Percentiles rank a stretch among this genome's conserved stretches.
Evolutionary conservation across 2,888 invertebrate genomes (phyloP).

Genomic region (Epinotia ramella): DNA sequence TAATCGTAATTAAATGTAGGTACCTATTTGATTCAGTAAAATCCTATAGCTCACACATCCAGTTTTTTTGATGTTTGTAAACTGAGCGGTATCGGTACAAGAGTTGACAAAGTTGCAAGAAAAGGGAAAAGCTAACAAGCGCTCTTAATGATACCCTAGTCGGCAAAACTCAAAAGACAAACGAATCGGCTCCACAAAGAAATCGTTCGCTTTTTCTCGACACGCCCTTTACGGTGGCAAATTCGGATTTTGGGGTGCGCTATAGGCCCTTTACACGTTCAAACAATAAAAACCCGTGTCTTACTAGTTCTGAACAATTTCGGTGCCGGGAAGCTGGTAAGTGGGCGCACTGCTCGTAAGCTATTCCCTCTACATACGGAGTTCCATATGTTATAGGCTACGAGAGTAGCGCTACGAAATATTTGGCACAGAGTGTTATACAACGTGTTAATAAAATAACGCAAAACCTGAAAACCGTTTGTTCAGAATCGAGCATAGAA

Average conservation of each 20-base stretch:
- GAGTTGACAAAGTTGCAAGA: conserved; percentile 54
- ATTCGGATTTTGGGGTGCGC: conserved; percentile 5
- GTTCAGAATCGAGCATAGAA: too few relatives aligned
- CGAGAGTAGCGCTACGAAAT: too few relatives aligned
- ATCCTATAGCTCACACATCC: too few relatives aligned
- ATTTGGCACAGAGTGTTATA: too few relatives aligned
- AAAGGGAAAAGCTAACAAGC: conserved; percentile 69
- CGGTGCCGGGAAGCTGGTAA: neutral
- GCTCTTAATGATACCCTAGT: conserved; percentile 72
- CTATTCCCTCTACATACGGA: neutral
- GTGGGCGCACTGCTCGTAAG: too few relatives aligned
- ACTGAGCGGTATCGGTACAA: conserved; percentile 47
- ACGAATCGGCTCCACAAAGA: conserved; percentile 69
- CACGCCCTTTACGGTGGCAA: conserved; percentile 42
- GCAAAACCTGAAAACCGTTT: too few relatives aligned
- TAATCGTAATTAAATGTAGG: too few relatives aligned
- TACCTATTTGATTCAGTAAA: too few relatives aligned
- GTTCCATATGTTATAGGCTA: too few relatives aligned
- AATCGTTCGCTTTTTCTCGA: conserved; percentile 66
- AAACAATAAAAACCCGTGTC: neutral
- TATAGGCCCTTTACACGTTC: conserved; percentile 1
- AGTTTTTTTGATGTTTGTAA: conserved; percentile 14
- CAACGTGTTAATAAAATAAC: too few relatives aligned
- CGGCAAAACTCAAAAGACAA: conserved; percentile 75
- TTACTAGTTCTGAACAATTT: neutral